A percentile compares a stretch with the other conserved stretches of the same genome.
phyloP scores from a whole-genome alignment of 2,888 invertebrate species.

The Xestia c-nigrum region DNA sequence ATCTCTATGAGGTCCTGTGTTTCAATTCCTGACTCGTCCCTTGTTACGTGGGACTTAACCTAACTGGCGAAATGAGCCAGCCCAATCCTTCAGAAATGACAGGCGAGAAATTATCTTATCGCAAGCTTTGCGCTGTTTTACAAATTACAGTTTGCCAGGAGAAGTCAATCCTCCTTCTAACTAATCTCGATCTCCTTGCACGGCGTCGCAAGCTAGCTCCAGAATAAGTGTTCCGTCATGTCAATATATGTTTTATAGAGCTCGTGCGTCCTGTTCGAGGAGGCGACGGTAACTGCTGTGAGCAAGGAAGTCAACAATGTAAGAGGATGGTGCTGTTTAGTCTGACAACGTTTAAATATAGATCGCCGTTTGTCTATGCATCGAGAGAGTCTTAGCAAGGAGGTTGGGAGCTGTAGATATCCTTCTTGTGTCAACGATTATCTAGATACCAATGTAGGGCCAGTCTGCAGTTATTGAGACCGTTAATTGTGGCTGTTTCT shows the following conservation, averaged over 20 bases:
- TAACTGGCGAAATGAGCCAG: background rate
- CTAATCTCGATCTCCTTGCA: background rate
- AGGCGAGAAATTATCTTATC: background rate
- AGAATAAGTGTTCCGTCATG: conserved; percentile 56
- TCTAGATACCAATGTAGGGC: background rate
- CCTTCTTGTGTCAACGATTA: background rate
- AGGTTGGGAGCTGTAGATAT: background rate
- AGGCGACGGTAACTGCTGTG: conserved; percentile 43
- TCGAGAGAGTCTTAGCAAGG: background rate
- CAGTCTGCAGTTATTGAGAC: background rate
- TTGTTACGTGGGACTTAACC: background rate
- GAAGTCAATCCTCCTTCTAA: background rate
- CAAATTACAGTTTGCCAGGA: background rate
- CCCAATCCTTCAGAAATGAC: background rate
- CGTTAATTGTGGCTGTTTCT: too few relatives aligned
- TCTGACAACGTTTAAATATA: conserved; percentile 38
- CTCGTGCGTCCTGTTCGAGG: conserved; percentile 55
- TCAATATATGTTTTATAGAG: conserved; percentile 64
- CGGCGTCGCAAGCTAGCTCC: background rate
- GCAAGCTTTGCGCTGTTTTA: background rate
- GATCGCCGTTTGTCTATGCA: conserved; percentile 19
- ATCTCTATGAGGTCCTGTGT: background rate
- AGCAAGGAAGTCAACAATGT: conserved; percentile 48
- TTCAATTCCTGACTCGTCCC: background rate
- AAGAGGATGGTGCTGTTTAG: conserved; percentile 56